These are phyloP conservation scores for Cyanocitta stelleri DNA, from an alignment of 2,113 vertebrate genomes.

Conservation along the genomic window DNA sequence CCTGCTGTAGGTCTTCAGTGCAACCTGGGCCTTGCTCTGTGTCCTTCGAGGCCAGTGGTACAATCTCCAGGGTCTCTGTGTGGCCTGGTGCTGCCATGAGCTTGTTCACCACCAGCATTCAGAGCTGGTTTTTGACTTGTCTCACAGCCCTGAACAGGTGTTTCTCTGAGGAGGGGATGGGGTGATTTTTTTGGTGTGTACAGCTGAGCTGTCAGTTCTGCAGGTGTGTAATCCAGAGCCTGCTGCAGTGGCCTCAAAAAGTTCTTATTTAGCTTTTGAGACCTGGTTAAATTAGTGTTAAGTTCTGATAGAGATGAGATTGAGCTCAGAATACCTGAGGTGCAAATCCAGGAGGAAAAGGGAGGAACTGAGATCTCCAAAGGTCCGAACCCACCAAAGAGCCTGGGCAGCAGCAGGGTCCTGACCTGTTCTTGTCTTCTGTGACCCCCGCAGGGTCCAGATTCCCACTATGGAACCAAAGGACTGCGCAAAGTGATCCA, in stretches of 20 bases:
- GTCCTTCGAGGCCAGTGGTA: rapidly evolving
- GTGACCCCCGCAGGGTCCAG: conserved; percentile 76
- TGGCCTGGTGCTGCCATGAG: neutral
- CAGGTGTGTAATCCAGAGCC: neutral
- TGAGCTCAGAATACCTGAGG: neutral
- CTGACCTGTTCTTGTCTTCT: neutral
- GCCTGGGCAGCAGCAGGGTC: neutral
- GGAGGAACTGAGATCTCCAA: neutral
- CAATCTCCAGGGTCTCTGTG: neutral
- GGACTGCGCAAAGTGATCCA: conserved; percentile 96
- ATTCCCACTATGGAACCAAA: conserved; percentile 97
- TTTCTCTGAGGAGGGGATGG: neutral
- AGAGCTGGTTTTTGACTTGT: neutral
- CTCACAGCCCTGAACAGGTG: neutral
- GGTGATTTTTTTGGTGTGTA: no score
- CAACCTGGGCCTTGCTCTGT: neutral
- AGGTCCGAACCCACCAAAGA: neutral
- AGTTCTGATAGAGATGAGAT: neutral
- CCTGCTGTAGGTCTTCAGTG: neutral
- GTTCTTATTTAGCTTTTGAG: neutral
- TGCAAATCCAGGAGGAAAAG: neutral
- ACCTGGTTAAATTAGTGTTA: neutral
- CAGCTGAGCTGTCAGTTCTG: neutral
- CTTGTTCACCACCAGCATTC: rapidly evolving
- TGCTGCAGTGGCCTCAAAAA: neutral